Percentiles rank a stretch among this genome's conserved stretches.
Evolutionary conservation across 2,797 vertebrate species (phyloP).

Genomic region (Bradypodion pumilum): DNA sequence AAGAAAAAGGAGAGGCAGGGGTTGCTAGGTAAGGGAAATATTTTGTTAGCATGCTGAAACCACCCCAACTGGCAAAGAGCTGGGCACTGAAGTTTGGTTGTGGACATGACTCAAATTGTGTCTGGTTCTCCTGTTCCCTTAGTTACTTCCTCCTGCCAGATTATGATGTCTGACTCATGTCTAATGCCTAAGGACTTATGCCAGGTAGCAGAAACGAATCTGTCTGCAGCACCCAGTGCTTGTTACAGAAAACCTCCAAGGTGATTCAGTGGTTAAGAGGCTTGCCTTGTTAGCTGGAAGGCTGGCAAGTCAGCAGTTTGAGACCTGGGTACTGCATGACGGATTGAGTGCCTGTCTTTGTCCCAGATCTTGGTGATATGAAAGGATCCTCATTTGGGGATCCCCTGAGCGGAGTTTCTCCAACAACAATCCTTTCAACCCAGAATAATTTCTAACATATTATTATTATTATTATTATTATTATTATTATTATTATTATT

Average conservation of each 20-base stretch:
- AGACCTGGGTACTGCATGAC: too few species aligned
- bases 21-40: constrained; percentile 82
- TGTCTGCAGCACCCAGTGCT: neutral
- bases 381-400: too few species aligned
- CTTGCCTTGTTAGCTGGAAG: too few species aligned
- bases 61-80: neutral
- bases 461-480: too few species aligned
- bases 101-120: neutral
- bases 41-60: neutral
- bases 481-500: too few species aligned
- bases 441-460: too few species aligned
- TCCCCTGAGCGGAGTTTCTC: too few species aligned
- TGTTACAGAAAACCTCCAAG: neutral
- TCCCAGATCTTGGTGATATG: too few species aligned
- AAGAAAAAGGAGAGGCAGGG: constrained; percentile 96
- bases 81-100: neutral
- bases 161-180: neutral
- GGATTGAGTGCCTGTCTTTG: too few species aligned
- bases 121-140: neutral
- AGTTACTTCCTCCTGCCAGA: neutral
- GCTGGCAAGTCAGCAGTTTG: too few species aligned
- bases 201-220: neutral
- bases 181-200: neutral
- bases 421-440: too few species aligned
- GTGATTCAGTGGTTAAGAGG: too few species aligned